Base-by-base conservation (phyloP, 2,888 invertebrate species). In the Iselma pallidipennis region DNA sequence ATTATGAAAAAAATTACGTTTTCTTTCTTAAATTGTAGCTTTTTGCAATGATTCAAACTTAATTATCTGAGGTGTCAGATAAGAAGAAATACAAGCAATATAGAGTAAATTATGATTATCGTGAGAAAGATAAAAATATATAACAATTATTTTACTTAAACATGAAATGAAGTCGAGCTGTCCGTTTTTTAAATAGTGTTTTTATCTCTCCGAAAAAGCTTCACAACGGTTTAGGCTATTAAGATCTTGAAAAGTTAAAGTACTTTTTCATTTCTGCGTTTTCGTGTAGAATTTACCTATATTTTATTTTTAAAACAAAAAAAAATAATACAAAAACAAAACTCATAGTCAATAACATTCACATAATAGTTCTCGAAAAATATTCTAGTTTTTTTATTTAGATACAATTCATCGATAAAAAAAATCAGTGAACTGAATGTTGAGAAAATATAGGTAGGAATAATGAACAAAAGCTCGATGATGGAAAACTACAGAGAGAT, bases 161-260 rank as follows among this genome's bases (percentile, higher is more conserved):
- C 59, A 61, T 61, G 48, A 61, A 65, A 65, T 65, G 59, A 61
- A 65, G 61, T 65, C 59, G 49, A 55, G 49, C 61, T 65, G 61
- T 65, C 65, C 56, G 65, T 59, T 61, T 58, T 45, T 58, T 65
- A 65, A 65, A 65, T 65, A 61, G 65, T 58, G 49, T 61, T 61
- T 58, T 65, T 65, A 61, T 65, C 61, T 65, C 51, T 23, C 42
- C 53, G 31, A 66, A 61, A 63, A 61, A 59, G 63, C 57, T 55
- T 50, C 59, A 57, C 33, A 59, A 29, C 57, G 64, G 62, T 61
- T 54, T 26, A 48, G 66, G 66, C 68, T 66, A 66, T 68, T 68
- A 68, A 68, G 66, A 62, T 66, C 60, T 55, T 54, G 61, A 60
- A 66, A 68, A 68, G 64, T 68, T 68, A 61, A 65, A 64, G 62